Evolutionary conservation across 35 echinoderm and acorn worm genomes (phyloP), one percentile per base, ranked within the genome.

Genomic region (Hemicentrotus pulcherrimus): DNA sequence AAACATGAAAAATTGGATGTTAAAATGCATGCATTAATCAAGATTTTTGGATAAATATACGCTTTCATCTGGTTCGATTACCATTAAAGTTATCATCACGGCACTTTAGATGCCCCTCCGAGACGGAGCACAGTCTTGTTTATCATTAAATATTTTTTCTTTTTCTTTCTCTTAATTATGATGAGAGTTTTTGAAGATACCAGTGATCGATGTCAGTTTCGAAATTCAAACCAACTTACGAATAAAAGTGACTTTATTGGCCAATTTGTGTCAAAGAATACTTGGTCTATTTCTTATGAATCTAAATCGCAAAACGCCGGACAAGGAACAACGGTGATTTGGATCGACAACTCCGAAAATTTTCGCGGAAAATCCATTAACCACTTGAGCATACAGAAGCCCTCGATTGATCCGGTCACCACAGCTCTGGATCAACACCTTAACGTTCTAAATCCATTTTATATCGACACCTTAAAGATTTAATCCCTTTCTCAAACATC

Each of bases 321-420:
- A 59, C 52, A 59, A 59, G 52, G 52, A 55, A 55, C 0, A 14
- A 14, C 14, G 14, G 50, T 55, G 14, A 55, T 10, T 19, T 70
- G 4, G 65, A 78, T 6, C 61, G 13, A 71, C 16, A 22, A 78
- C 65, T 22, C 24, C 6, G 4, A 0, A 30, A 78, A 78, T 78
- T 28, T 78, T 78, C 65, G 65, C 65, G 65, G 65, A 78, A 78
- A n/a, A 78, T 78, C 65, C 65, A 78, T 78, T n/a, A 78, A 78
- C 19, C 22, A 78, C 65, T 78, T 28, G 65, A 78, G 65, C 19
- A 22, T 78, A 78, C 65, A 4, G 65, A 78, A 78, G 65, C 65
- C 65, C 24, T 78, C 22, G 2, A n/a, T 28, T n/a, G 19, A 78
- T 78, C 65, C 19, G 19, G 19, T n/a, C 28, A 78, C 65, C 65